Conservation (phyloP, 1,140 invertebrate genomes). For the Musca domestica region DNA sequence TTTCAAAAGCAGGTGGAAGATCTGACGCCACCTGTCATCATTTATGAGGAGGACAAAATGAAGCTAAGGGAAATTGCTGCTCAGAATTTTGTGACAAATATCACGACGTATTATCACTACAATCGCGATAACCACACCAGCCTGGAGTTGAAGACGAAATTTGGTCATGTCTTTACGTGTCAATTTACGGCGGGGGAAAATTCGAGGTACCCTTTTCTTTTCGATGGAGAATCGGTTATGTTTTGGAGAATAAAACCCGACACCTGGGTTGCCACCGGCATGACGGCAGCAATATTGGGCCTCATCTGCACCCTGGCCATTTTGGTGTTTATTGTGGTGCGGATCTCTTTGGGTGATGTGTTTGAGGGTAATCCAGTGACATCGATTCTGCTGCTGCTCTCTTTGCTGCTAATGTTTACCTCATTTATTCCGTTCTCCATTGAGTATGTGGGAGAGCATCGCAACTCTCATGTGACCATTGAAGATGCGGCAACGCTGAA, state of each 20-base stretch:
- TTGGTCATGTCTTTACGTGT: constrained; percentile 49
- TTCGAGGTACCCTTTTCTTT: constrained; percentile 44
- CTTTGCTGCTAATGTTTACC: constrained; percentile 57
- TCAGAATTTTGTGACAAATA: constrained; percentile 47
- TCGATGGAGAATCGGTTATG: constrained; percentile 51
- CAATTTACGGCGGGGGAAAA: constrained; percentile 48
- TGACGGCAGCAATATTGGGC: constrained; percentile 55
- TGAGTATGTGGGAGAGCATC: constrained; percentile 50
- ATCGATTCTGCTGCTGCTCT: constrained; percentile 54
- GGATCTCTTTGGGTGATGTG: constrained; percentile 54
- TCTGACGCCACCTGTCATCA: neutral
- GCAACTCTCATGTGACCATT: constrained; percentile 47
- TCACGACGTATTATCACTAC: constrained; percentile 50
- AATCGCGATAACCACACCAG: constrained; percentile 46
- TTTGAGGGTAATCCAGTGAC: constrained; percentile 57
- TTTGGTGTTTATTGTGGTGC: constrained; percentile 55
- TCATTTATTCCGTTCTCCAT: constrained; percentile 61
- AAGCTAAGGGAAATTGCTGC: constrained; percentile 45
- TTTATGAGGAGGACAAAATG: constrained; percentile 25
- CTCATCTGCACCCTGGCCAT: constrained; percentile 56
- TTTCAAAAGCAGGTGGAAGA: constrained; percentile 37
- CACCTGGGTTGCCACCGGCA: constrained; percentile 56
- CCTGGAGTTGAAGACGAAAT: constrained; percentile 44
- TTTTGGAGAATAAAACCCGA: constrained; percentile 54
- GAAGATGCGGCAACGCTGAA: constrained; percentile 47